Evolutionary conservation across 2,113 vertebrate genomes (phyloP).

Genomic region (Mixornis gularis): DNA sequence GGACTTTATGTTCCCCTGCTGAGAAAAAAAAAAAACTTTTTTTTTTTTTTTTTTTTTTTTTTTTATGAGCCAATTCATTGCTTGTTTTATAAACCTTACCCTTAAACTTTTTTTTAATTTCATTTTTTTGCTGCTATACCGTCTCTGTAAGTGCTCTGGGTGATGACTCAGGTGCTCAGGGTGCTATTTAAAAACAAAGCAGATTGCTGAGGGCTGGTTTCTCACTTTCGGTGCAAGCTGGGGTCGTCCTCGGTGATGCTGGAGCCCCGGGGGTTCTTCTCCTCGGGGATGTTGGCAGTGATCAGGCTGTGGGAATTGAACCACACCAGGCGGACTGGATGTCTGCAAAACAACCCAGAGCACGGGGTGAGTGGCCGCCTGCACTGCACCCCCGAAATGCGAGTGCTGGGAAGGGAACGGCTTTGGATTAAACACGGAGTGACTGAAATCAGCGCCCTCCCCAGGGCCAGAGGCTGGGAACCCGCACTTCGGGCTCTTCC

Average conservation of each 20-base stretch:
- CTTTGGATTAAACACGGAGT: not conserved
- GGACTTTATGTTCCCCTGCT: not conserved
- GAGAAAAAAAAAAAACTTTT: not conserved
- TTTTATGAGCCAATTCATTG: not conserved
- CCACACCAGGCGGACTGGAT: slow-evolving; percentile 83
- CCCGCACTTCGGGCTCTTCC: not conserved
- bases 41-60: no score
- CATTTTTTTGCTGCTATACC: not conserved
- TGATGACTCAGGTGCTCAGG: not conserved
- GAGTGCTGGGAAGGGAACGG: fast-evolving
- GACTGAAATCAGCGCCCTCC: fast-evolving
- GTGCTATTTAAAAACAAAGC: not conserved
- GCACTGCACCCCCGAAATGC: not conserved
- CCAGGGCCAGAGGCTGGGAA: not conserved
- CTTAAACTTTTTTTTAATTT: not conserved
- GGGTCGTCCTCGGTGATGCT: slow-evolving; percentile 86
- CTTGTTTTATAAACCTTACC: not conserved
- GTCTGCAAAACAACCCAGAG: slow-evolving; percentile 68
- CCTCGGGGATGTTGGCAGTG: slow-evolving; percentile 89
- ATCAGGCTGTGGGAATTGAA: slow-evolving; percentile 85
- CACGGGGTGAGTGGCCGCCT: not conserved
- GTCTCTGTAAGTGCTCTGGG: not conserved
- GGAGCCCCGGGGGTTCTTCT: slow-evolving; percentile 80
- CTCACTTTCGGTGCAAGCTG: slow-evolving; percentile 86
- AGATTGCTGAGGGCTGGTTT: not conserved